Conservation (phyloP, 2,113 vertebrate species). For the Sander vitreus region DNA sequence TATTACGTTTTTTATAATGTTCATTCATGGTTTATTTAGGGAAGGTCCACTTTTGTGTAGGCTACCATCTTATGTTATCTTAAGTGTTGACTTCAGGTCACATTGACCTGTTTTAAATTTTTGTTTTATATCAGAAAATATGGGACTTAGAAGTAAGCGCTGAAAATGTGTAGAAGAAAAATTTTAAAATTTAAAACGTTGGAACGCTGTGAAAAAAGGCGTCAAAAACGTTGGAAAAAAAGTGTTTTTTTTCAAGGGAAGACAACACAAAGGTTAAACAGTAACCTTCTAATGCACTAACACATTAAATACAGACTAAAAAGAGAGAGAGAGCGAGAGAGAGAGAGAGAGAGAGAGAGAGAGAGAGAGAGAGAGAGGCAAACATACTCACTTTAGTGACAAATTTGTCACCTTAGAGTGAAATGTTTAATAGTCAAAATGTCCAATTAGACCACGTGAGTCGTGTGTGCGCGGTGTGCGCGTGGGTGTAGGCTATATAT, state of each 20-base stretch:
- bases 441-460: constrained; percentile 58
- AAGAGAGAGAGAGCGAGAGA: background rate
- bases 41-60: background rate
- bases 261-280: too few species aligned
- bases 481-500: constrained; percentile 62
- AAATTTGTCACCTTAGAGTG: constrained; percentile 68
- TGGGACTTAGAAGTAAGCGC: too few species aligned
- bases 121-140: too few species aligned
- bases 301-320: constrained; percentile 14
- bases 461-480: background rate
- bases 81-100: too few species aligned
- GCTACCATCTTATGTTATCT: too few species aligned
- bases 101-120: too few species aligned
- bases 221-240: too few species aligned
- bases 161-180: too few species aligned
- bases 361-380: constrained; percentile 3
- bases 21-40: background rate
- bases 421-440: constrained; percentile 67
- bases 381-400: constrained; percentile 67
- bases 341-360: background rate
- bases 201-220: too few species aligned
- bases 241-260: too few species aligned
- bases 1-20: background rate
- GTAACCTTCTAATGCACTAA: background rate
- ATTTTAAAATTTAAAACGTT: too few species aligned